Conservation (phyloP, 2,113 vertebrate genomes). For the Setophaga petechia region DNA sequence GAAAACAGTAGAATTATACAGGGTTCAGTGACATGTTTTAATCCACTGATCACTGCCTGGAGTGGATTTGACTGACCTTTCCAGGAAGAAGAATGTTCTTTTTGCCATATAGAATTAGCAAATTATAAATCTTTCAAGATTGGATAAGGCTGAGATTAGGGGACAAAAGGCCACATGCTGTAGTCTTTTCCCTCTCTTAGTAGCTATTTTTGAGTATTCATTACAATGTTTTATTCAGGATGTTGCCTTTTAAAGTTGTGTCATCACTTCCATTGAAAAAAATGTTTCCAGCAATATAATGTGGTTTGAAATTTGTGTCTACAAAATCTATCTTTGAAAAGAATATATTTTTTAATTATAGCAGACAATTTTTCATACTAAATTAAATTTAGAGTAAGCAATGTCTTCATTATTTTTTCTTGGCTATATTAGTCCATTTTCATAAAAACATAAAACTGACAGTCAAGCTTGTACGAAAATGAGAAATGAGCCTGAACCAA, state of each 20-base stretch:
- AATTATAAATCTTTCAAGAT: conserved; percentile 54
- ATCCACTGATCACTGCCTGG: neutral
- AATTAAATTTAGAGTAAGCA: conserved; percentile 50
- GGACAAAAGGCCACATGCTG: neutral
- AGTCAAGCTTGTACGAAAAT: conserved; percentile 8
- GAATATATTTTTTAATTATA: neutral
- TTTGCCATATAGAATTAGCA: conserved; percentile 20
- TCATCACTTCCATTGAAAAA: conserved; percentile 22
- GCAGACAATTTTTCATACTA: conserved; percentile 11
- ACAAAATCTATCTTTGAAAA: conserved; percentile 11
- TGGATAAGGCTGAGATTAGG: conserved; percentile 21
- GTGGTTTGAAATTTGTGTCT: neutral
- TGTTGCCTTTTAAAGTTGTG: conserved; percentile 31
- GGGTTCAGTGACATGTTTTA: conserved; percentile 5
- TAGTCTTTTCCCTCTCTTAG: neutral
- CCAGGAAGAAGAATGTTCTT: neutral
- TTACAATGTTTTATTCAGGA: conserved; percentile 27
- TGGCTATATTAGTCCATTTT: conserved; percentile 2
- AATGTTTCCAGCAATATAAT: neutral
- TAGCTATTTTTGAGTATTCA: neutral
- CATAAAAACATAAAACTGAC: conserved; percentile 10
- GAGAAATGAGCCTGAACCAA: conserved; percentile 23
- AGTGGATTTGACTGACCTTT: conserved; percentile 24
- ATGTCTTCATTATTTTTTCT: conserved; percentile 53
- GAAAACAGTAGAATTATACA: neutral